Conservation (phyloP, 1,140 invertebrate genomes). For the Penaeus indicus region DNA sequence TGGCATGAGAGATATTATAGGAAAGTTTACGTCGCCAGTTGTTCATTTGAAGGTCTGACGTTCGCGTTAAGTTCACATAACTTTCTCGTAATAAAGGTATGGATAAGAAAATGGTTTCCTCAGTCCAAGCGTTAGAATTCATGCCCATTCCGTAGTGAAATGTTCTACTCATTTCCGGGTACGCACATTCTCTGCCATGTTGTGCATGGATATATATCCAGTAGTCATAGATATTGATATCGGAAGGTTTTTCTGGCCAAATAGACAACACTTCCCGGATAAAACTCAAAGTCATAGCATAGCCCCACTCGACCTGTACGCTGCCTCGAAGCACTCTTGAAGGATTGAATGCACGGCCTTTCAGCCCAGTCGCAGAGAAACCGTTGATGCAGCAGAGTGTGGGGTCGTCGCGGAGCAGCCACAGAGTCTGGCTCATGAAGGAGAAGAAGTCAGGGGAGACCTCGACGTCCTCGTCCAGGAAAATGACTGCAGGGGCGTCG, state of each 20-base stretch:
- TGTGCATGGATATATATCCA: conserved; percentile 54
- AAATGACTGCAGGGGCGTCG: conserved; percentile 71
- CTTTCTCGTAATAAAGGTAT: conserved; percentile 15
- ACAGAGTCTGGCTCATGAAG: conserved; percentile 77
- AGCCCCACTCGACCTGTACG: conserved; percentile 63
- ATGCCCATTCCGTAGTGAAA: conserved; percentile 56
- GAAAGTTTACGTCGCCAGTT: conserved; percentile 25
- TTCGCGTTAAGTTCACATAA: background rate
- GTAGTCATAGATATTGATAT: conserved; percentile 58
- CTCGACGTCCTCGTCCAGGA: conserved; percentile 79
- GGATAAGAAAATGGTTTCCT: conserved; percentile 29
- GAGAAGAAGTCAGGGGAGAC: conserved; percentile 78
- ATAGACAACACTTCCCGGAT: conserved; percentile 45
- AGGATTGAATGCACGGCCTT: conserved; percentile 10
- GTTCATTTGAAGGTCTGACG: background rate
- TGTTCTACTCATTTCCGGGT: conserved; percentile 58
- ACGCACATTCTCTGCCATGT: conserved; percentile 53
- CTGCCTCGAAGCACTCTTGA: conserved; percentile 39
- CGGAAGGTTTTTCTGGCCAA: conserved; percentile 29
- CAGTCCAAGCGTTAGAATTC: conserved; percentile 35
- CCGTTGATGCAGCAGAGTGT: conserved; percentile 78
- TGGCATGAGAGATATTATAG: conserved; percentile 34
- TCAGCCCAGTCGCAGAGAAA: conserved; percentile 66
- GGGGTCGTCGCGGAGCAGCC: conserved; percentile 74
- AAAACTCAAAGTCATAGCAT: conserved; percentile 52